A percentile compares a stretch with the other conserved stretches of the same genome.
These are phyloP conservation scores for Coturnix japonica DNA, from an alignment of 2,113 vertebrate species.

Conservation along the genomic window DNA sequence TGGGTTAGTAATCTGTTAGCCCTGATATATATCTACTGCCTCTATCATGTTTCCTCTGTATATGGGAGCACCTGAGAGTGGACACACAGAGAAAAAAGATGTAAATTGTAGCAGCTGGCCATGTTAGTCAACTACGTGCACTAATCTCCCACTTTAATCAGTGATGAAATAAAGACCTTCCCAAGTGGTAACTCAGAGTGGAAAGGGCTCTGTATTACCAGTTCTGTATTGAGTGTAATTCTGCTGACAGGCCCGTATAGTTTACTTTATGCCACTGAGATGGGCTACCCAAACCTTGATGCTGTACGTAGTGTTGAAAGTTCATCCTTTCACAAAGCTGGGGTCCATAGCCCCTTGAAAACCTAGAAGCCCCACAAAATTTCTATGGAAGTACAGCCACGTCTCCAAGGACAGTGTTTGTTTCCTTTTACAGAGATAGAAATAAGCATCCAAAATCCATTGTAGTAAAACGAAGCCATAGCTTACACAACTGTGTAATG, in stretches of 20 bases:
- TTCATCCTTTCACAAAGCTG: background rate
- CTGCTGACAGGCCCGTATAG: background rate
- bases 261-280: background rate
- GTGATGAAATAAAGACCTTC: background rate
- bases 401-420: background rate
- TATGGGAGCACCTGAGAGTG: background rate
- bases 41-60: background rate
- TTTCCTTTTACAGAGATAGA: background rate
- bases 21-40: background rate
- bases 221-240: background rate
- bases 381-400: background rate
- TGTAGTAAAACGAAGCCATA: background rate
- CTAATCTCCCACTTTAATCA: background rate
- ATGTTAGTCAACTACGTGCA: fast-evolving
- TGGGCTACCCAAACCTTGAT: background rate
- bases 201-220: fast-evolving
- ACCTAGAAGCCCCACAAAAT: background rate
- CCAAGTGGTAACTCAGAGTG: background rate
- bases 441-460: background rate
- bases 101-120: background rate
- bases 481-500: background rate
- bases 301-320: background rate
- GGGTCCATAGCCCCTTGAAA: background rate
- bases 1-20: background rate
- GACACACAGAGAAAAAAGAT: background rate